A percentile compares a stretch with the other conserved stretches of the same genome.
Evolutionary conservation across 2,888 invertebrate genomes (phyloP).

Genomic region (Baccha elongata): DNA sequence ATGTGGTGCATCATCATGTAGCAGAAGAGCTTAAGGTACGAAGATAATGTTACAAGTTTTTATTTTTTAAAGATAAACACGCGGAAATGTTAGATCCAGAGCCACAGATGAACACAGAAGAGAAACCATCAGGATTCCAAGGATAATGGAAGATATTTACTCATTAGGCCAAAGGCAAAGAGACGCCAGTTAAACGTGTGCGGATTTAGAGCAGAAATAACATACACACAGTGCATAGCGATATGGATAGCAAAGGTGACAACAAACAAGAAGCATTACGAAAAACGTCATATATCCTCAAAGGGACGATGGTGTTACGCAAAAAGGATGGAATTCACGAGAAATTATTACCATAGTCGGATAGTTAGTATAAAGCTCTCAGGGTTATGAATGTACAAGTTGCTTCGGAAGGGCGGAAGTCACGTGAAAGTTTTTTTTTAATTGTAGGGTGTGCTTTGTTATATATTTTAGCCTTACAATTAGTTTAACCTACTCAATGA

Average conservation of each 20-base stretch:
- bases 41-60: not conserved
- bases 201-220: not conserved
- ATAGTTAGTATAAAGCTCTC: not conserved
- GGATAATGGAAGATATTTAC: conserved; percentile 43
- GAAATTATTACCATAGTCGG: not conserved
- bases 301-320: not conserved
- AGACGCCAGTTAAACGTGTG: not conserved
- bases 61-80: conserved; percentile 26
- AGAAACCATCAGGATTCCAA: conserved; percentile 8
- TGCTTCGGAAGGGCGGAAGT: not conserved
- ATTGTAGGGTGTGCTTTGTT: too few relatives aligned
- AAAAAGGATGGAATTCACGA: not conserved
- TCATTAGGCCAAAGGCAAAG: conserved; percentile 26
- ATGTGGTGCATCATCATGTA: conserved; percentile 5
- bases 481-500: too few relatives aligned
- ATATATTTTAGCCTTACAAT: too few relatives aligned
- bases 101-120: conserved; percentile 9
- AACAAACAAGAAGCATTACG: not conserved
- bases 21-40: not conserved
- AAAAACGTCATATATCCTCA: not conserved
- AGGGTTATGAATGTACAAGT: not conserved
- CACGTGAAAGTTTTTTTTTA: not conserved
- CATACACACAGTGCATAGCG: not conserved
- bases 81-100: conserved; percentile 34
- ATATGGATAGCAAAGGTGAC: not conserved